Conservation (phyloP, 1,140 invertebrate genomes). For the Choristoneura fumiferana region DNA sequence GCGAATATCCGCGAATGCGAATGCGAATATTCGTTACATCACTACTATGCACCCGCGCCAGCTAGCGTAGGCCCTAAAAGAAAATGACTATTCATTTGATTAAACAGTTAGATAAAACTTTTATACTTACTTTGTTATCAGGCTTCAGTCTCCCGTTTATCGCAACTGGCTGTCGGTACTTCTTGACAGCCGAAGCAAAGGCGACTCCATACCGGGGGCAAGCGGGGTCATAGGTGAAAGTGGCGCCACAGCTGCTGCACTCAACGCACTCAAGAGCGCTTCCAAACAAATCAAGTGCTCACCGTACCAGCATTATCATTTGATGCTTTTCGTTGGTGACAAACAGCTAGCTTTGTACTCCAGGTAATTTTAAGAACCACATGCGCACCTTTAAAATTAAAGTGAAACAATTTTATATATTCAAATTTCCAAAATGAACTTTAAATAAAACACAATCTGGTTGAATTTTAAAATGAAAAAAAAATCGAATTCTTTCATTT, state of each 20-base stretch:
- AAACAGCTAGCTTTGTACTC: slow-evolving; percentile 67
- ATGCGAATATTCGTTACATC: too few species aligned
- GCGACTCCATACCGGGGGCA: slow-evolving; percentile 64
- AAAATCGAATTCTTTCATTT: too few species aligned
- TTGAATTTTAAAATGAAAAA: too few species aligned
- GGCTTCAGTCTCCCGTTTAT: slow-evolving; percentile 55
- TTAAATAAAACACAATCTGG: too few species aligned
- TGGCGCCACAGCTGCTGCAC: slow-evolving; percentile 55
- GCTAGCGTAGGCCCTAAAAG: too few species aligned
- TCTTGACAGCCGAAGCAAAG: slow-evolving; percentile 57
- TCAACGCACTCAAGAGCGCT: slow-evolving; percentile 56
- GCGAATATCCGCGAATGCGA: too few species aligned
- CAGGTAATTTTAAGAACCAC: slow-evolving; percentile 38
- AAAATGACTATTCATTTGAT: not conserved
- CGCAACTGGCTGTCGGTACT: slow-evolving; percentile 63
- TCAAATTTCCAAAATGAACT: too few species aligned
- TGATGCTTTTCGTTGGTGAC: slow-evolving; percentile 66
- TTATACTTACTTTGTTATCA: slow-evolving; percentile 31
- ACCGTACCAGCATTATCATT: slow-evolving; percentile 56
- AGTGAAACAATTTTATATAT: too few species aligned
- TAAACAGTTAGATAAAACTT: not conserved
- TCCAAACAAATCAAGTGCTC: slow-evolving; percentile 59
- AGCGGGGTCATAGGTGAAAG: slow-evolving; percentile 70
- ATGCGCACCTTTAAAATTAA: not conserved
- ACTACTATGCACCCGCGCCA: too few species aligned